phyloP scores from a whole-genome alignment of 2,888 invertebrate genomes.

The Mythimna vitellina region DNA sequence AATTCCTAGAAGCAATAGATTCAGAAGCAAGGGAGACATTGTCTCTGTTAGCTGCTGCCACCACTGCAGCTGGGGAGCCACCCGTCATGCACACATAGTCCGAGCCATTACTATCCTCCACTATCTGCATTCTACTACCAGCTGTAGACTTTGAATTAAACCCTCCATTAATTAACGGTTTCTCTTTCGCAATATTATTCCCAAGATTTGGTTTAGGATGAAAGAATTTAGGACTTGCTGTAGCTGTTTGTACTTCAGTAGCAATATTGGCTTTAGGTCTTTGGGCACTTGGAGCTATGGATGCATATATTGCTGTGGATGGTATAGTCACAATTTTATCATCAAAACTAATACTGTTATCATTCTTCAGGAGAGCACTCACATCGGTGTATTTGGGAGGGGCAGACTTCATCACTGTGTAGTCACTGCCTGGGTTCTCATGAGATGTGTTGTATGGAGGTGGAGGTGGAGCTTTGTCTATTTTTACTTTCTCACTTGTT shows the following conservation, averaged over 20 bases:
- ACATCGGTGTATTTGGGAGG: slow-evolving; percentile 88
- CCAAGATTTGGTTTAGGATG: slow-evolving; percentile 91
- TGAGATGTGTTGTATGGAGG: slow-evolving; percentile 80
- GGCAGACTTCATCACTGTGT: slow-evolving; percentile 88
- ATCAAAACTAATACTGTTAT: slow-evolving; percentile 81
- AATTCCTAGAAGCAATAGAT: slow-evolving; percentile 81
- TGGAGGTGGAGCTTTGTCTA: slow-evolving; percentile 89
- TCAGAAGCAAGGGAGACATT: slow-evolving; percentile 83
- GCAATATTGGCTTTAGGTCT: slow-evolving; percentile 89
- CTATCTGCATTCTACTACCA: slow-evolving; percentile 86
- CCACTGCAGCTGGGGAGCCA: slow-evolving; percentile 89
- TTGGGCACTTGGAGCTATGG: slow-evolving; percentile 89
- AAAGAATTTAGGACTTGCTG: slow-evolving; percentile 90
- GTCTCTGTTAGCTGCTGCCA: slow-evolving; percentile 85
- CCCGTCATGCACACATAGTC: slow-evolving; percentile 97
- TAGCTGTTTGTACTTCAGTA: slow-evolving; percentile 89
- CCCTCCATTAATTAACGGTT: slow-evolving; percentile 80
- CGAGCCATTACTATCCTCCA: slow-evolving; percentile 94
- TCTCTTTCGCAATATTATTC: slow-evolving; percentile 88
- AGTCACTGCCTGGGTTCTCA: slow-evolving; percentile 84
- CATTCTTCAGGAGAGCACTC: slow-evolving; percentile 83
- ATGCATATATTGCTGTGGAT: slow-evolving; percentile 89
- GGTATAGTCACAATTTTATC: slow-evolving; percentile 87
- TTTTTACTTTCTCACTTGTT: slow-evolving; percentile 86
- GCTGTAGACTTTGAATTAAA: slow-evolving; percentile 76